Base-by-base conservation (phyloP, 2,888 invertebrate species). In the Pristionchus exspectatus region DNA sequence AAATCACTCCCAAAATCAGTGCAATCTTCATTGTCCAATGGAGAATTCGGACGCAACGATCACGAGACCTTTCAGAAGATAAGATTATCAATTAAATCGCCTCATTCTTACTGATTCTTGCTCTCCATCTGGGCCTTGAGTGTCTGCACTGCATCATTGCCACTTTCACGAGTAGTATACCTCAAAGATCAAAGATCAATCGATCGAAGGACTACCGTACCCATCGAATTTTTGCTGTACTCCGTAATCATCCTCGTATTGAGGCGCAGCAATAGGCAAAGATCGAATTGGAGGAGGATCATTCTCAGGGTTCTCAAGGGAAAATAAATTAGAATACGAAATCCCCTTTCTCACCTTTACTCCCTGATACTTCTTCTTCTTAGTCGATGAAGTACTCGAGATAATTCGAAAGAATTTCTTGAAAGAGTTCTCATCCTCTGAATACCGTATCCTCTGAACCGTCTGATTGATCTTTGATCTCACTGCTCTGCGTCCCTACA, bases 181-280 rank as follows among this genome's bases (percentile, higher is more conserved):
- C 84, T 56, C 14, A 85, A 16, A 85, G 33, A 56, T 85, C 84
- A 56, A 85, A 33, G 59, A 85, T 85, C 30, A 85, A 21, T 59
- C 27, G 21, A 85, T 54, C 81, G n/a, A 81, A 50, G 4, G 12
- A 12, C 16, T 44, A 27, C 54, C 9, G 84, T 85, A 85, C 84
- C 84, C 84, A 33, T 85, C 84, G 10, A 85, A 85, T 16, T 85
- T 85, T 50, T 81, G 81, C 33, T 59, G 84, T 30, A 85, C 59
- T 33, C 84, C 84, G 84, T 59, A 59, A 33, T 85, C 84, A 18
- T 85, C 84, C 38, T 85, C 84, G 12, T 44, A 85, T 33, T 44
- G 44, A 30, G 84, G 59, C 7, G 84, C 59, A 21, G 84, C 84
- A 16, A 59, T 59, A 10, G 84, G 24, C 14, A 85, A 59, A 30